Percentiles rank a stretch among this genome's conserved stretches.
Conservation (phyloP, 1,140 invertebrate genomes). For the Dinoponera quadriceps region DNA sequence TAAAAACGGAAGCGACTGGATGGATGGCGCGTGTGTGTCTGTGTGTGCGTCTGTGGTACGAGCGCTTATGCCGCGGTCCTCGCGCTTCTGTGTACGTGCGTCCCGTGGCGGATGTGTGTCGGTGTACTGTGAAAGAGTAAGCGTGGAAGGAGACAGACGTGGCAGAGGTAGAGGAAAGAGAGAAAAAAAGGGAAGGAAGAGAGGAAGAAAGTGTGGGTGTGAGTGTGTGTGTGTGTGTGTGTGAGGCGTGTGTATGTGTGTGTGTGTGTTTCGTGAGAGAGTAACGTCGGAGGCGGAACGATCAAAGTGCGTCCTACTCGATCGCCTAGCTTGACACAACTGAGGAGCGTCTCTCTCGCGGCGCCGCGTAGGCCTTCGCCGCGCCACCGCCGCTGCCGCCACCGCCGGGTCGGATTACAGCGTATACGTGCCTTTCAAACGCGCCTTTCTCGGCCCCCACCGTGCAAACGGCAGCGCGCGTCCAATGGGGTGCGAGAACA, state of each 20-base stretch:
- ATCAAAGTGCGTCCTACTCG: slow-evolving; percentile 85
- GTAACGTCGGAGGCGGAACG: slow-evolving; percentile 84
- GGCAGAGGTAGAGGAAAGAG: slow-evolving; percentile 32
- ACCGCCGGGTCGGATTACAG: slow-evolving; percentile 64
- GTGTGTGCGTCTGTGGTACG: slow-evolving; percentile 48
- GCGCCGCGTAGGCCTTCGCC: slow-evolving; percentile 76
- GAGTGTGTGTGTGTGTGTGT: slow-evolving; percentile 55
- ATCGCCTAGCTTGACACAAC: slow-evolving; percentile 86
- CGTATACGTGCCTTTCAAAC: slow-evolving; percentile 81
- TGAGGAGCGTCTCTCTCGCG: slow-evolving; percentile 77
- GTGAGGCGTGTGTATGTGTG: slow-evolving; percentile 54
- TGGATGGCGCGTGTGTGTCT: slow-evolving; percentile 42
- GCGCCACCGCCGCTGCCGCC: slow-evolving; percentile 39
- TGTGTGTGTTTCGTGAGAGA: slow-evolving; percentile 72
- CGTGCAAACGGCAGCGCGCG: not conserved
- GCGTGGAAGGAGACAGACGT: slow-evolving; percentile 53
- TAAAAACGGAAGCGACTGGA: slow-evolving; percentile 26
- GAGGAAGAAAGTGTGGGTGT: slow-evolving; percentile 72
- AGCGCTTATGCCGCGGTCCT: slow-evolving; percentile 30
- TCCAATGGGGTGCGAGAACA: slow-evolving; percentile 65
- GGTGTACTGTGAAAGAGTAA: slow-evolving; percentile 17
- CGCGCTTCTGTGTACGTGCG: slow-evolving; percentile 39
- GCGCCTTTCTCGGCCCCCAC: slow-evolving; percentile 65
- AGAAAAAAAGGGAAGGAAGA: slow-evolving; percentile 66
- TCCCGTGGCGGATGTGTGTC: slow-evolving; percentile 35